Evolutionary conservation across 1,140 invertebrate species (phyloP), one percentile per base, ranked within the genome.

Genomic region (Archegozetes longisetosus): DNA sequence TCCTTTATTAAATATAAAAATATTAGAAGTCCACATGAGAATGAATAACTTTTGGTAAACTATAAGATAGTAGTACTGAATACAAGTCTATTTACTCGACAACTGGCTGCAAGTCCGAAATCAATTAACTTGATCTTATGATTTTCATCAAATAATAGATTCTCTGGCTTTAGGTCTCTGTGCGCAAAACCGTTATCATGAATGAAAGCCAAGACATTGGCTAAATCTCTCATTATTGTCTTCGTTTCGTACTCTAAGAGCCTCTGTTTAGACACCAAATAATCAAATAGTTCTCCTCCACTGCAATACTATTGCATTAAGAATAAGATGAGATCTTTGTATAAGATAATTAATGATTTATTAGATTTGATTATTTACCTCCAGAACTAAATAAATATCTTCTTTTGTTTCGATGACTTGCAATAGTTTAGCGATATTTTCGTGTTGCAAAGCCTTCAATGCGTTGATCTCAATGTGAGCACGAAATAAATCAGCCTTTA

Each of bases 51-150:
- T 32, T 13, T 49, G 55, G 59, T 32, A 48, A 53, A 58, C 26
- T 64, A 51, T n/a, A 51, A 9, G 13, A 25, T 4, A 6, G 4
- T 26, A 51, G 6, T 9, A 25, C 20, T 9, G 50, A 20, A 51
- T 6, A 48, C 20, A 17, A n/a, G 20, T 27, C 24, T 4, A 54
- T 13, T 12, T n/a, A 27, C 27, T 13, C 22, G 27, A 55, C 53
- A 53, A 26, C 57, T 14, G 3, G 58, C 62, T n/a, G 56, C 89
- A 9, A 92, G 73, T 29, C 88, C 88, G 78, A 92, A 92, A 72
- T 92, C 88, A 64, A 92, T 92, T 49, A 92, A 70, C 70, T 90
- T 90, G 22, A 92, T 73, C 68, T 84, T 83, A 62, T 87, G 79
- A 54, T 86, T 78, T 67, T 80, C 81, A 66, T 88, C 83, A 53